These are phyloP conservation scores for Atherinomorus stipes DNA, from an alignment of 2,113 vertebrate genomes.

Conservation along the genomic window DNA sequence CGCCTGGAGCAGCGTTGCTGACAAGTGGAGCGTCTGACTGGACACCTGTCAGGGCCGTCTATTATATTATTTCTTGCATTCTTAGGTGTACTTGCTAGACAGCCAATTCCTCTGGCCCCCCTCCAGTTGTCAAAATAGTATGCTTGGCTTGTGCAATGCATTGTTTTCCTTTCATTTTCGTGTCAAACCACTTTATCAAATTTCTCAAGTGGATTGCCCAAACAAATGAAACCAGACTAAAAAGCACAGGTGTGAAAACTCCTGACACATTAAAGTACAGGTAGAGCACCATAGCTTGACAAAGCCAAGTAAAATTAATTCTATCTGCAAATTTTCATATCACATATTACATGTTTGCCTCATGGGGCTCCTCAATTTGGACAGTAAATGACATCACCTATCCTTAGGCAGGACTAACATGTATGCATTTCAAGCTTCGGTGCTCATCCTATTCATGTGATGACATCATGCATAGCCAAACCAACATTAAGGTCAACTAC, in stretches of 20 bases:
- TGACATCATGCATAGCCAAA: background rate
- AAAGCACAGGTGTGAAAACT: background rate
- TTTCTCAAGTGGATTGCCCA: background rate
- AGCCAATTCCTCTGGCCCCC: background rate
- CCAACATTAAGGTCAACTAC: no score
- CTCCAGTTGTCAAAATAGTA: background rate
- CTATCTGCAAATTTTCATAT: background rate
- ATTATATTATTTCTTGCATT: background rate
- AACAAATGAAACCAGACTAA: background rate
- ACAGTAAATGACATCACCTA: background rate
- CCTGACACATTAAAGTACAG: background rate
- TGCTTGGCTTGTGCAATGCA: background rate
- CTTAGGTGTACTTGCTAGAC: background rate
- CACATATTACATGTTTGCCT: background rate
- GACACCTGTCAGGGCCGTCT: conserved; percentile 16
- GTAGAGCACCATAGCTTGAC: background rate
- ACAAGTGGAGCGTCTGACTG: conserved; percentile 5
- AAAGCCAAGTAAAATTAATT: background rate
- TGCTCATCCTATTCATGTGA: background rate
- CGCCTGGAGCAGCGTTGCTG: conserved; percentile 8
- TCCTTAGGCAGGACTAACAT: background rate
- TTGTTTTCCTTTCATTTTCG: background rate
- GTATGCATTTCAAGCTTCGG: background rate
- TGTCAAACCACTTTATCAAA: background rate
- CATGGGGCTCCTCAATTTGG: background rate